These are phyloP conservation scores for Pantala flavescens DNA, from an alignment of 1,140 invertebrate species.

Conservation along the genomic window DNA sequence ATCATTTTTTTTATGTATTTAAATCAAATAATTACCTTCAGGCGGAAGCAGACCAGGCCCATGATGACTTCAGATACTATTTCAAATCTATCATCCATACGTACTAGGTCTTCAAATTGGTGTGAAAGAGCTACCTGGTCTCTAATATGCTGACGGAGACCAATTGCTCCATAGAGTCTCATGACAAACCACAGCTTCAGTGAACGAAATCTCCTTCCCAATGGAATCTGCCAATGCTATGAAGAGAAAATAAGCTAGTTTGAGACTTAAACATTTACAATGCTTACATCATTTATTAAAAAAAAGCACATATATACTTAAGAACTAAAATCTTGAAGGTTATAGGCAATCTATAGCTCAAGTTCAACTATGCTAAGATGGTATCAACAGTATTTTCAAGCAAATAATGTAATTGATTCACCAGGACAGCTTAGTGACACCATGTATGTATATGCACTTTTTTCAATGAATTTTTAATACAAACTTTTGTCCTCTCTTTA, in stretches of 20 bases:
- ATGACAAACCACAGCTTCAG: constrained; percentile 97
- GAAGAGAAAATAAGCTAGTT: constrained; percentile 23
- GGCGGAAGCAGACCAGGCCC: constrained; percentile 87
- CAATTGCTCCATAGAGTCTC: constrained; percentile 76
- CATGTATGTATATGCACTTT: too few species aligned
- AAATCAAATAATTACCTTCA: constrained; percentile 76
- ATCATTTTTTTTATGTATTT: too few species aligned
- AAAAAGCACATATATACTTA: constrained; percentile 12
- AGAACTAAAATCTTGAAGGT: too few species aligned
- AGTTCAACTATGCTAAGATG: too few species aligned
- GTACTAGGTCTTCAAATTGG: constrained; percentile 63
- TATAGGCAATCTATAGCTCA: too few species aligned
- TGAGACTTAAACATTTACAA: constrained; percentile 13
- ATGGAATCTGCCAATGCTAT: constrained; percentile 92
- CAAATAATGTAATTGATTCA: too few species aligned
- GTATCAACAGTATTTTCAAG: too few species aligned
- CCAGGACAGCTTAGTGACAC: too few species aligned
- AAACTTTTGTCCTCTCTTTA: too few species aligned
- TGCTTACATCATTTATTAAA: constrained; percentile 13
- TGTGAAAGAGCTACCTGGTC: constrained; percentile 68
- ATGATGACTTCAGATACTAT: constrained; percentile 74
- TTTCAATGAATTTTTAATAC: too few species aligned
- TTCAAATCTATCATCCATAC: constrained; percentile 69
- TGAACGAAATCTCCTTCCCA: constrained; percentile 87
- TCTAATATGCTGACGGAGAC: constrained; percentile 79